Evolutionary conservation across 2,888 invertebrate genomes (phyloP), one percentile per base, ranked within the genome.

Genomic region (Meiosimyza decipiens): DNA sequence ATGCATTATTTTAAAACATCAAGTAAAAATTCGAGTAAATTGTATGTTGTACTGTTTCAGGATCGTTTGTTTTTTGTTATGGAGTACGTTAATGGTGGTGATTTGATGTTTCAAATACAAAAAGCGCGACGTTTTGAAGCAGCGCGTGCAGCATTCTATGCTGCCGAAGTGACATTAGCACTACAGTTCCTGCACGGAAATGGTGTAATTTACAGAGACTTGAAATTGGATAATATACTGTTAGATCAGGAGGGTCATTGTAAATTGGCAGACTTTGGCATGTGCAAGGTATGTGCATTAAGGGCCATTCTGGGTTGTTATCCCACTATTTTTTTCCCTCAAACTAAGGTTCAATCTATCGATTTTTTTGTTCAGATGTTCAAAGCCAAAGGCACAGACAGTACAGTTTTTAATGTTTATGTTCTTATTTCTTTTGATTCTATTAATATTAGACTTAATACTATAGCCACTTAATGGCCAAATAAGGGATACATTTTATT

Each of bases 81-180:
- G 99, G 99, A 99, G 89, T 99, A 98, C 88, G 98, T 99, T 70
- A 97, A 98, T 88, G 99, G 99, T 79, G 99, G 98, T 80, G 98
- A 96, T 89, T 90, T 98, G 82, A 98, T 98, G 98, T 98, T 98
- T 90, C 99, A 99, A 92, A 99, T 99, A 81, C 99, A 99, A 89
- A 92, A 96, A 83, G 97, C 98, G 75, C 91, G 98, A 76, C 98
- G 98, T 89, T 99, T 99, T 89, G 98, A 99, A 88, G 98, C 99
- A 88, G 93, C 95, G 0, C 89, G 95, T 3, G 98, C 98, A 18
- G 91, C 90, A 79, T 91, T 99, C 89, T 99, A 99, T 89, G 98
- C 99, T 59, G 99, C 99, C 52, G 99, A 99, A 88, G 99, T 99
- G 73, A 98, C 98, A 71, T 90, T 98, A 81, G 99, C 99, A 71